phyloP scores from a whole-genome alignment of 2,888 invertebrate species.

The Mimumesa dahlbomi region DNA sequence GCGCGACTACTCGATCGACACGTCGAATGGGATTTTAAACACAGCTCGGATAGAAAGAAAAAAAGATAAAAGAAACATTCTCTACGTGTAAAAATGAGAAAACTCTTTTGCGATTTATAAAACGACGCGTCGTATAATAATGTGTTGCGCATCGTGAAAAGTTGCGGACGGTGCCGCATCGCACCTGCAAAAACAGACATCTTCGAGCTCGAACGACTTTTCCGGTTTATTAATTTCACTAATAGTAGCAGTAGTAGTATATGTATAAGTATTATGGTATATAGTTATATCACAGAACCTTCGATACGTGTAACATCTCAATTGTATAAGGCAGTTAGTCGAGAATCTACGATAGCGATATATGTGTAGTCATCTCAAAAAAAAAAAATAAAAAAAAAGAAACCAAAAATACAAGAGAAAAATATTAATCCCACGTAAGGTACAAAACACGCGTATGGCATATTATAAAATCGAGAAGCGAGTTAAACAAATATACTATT shows the following conservation, averaged over 20 bases:
- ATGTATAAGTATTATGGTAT: conserved; percentile 20
- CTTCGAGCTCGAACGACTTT: neutral
- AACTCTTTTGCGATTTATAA: too few species aligned
- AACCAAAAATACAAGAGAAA: conserved; percentile 2
- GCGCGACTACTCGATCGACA: too few species aligned
- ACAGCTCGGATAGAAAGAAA: too few species aligned
- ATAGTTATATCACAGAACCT: conserved; percentile 49
- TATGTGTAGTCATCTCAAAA: neutral
- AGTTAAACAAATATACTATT: too few species aligned
- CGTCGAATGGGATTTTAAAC: too few species aligned
- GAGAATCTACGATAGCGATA: conserved; percentile 1
- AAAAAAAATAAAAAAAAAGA: neutral
- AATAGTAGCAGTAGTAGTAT: neutral
- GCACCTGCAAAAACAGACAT: neutral
- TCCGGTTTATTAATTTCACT: too few species aligned
- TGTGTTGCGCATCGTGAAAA: neutral
- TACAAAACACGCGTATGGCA: conserved; percentile 44
- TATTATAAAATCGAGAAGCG: conserved; percentile 3
- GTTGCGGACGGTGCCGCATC: neutral
- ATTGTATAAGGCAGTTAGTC: conserved; percentile 25
- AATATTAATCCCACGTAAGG: conserved; percentile 24
- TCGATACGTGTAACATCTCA: conserved; percentile 22
- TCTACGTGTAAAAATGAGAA: too few species aligned
- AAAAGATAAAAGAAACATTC: too few species aligned
- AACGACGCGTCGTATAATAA: too few species aligned